Percentiles rank a stretch among this genome's conserved stretches.
phyloP scores from a whole-genome alignment of 2,113 vertebrate genomes.

The Syrrhaptes paradoxus region DNA sequence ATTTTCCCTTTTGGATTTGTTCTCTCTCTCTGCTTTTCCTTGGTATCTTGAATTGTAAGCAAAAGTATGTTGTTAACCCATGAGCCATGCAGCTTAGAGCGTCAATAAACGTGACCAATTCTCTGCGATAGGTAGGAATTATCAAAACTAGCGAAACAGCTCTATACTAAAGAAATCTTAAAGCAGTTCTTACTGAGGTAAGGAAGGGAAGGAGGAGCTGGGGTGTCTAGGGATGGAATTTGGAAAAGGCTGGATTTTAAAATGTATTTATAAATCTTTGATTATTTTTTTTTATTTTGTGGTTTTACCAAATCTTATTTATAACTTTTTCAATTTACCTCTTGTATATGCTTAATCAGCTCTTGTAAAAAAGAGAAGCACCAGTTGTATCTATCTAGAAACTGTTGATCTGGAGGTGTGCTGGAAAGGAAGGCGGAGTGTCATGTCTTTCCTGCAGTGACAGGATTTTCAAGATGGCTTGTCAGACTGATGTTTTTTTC shows the following conservation, averaged over 20 bases:
- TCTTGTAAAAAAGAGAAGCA: not conserved
- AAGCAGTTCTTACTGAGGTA: not conserved
- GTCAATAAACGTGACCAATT: not conserved
- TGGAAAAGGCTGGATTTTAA: not conserved
- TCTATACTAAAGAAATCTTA: not conserved
- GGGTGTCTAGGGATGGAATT: not conserved
- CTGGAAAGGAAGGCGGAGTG: not conserved
- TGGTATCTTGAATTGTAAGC: not conserved
- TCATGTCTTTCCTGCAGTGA: not conserved
- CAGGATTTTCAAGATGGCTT: not conserved
- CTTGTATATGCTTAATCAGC: not conserved
- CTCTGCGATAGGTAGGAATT: not conserved
- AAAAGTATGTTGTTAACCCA: not conserved
- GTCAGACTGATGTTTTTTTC: not conserved
- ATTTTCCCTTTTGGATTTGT: not conserved
- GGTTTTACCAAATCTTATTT: conserved; percentile 25
- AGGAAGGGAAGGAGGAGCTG: not conserved
- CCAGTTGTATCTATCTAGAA: not conserved
- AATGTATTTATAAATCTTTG: not conserved
- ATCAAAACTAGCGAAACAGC: not conserved
- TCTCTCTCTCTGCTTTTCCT: not conserved
- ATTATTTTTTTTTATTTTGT: not conserved
- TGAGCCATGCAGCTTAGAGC: conserved; percentile 1
- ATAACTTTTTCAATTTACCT: not conserved
- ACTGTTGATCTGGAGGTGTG: not conserved